A percentile compares a stretch with the other conserved stretches of the same genome.
Conservation (phyloP, 2,888 invertebrate species). For the Chrysolina oricalcia region DNA sequence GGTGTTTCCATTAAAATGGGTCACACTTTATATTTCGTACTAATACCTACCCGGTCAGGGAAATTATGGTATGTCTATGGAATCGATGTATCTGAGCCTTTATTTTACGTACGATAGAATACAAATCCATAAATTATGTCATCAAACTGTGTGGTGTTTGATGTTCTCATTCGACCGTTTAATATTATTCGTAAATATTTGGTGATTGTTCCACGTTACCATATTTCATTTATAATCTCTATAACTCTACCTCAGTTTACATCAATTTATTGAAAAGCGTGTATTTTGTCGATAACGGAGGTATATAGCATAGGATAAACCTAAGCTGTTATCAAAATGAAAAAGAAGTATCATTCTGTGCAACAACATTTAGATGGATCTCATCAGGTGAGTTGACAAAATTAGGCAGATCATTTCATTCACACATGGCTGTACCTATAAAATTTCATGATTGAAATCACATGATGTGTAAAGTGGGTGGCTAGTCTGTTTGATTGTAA, state of each 20-base stretch:
- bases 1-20: no score
- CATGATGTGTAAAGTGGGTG: no score
- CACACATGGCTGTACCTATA: no score
- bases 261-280: background rate
- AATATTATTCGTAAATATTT: constrained; percentile 18
- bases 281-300: background rate
- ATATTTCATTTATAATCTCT: background rate
- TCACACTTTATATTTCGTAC: no score
- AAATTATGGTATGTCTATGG: no score
- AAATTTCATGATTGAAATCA: no score
- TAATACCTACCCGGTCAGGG: no score
- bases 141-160: constrained; percentile 12
- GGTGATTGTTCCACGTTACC: background rate
- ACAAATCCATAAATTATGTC: background rate
- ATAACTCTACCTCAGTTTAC: background rate
- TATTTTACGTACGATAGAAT: no score
- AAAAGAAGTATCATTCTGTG: constrained; percentile 8
- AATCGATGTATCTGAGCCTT: no score
- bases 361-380: constrained; percentile 2
- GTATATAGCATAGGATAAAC: background rate
- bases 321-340: background rate
- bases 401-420: no score
- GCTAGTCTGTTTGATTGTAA: no score
- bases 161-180: background rate
- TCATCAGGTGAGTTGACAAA: background rate